Percentiles rank a stretch among this genome's conserved stretches.
Conservation (phyloP, 2,113 vertebrate species). For the Lynx canadensis region DNA sequence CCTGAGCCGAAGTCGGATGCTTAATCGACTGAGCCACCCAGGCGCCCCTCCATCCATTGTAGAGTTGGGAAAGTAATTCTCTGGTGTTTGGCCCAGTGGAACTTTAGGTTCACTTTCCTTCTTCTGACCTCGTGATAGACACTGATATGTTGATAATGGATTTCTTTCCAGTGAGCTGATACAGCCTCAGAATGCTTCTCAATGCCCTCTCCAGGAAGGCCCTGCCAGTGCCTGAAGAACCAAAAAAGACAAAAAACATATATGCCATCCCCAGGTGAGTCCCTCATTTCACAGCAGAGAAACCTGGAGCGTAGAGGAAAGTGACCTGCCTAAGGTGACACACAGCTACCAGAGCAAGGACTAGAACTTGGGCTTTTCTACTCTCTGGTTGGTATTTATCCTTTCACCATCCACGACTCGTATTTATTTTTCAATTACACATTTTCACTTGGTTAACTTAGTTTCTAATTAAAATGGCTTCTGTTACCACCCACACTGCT, state of each 20-base stretch:
- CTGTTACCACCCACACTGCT: not conserved
- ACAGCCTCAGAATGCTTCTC: not conserved
- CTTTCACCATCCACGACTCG: not conserved
- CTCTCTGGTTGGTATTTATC: not conserved
- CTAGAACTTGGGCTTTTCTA: not conserved
- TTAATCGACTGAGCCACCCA: too few species aligned
- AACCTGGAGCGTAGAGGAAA: not conserved
- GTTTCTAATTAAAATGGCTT: constrained; percentile 30
- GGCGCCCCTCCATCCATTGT: not conserved
- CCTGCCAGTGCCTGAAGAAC: not conserved
- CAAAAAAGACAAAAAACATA: not conserved
- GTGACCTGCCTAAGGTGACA: not conserved
- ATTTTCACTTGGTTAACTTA: not conserved
- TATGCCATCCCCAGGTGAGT: not conserved
- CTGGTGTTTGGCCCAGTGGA: not conserved
- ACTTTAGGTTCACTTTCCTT: not conserved
- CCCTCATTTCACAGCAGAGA: not conserved
- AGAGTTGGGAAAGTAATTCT: not conserved
- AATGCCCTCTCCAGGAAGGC: not conserved
- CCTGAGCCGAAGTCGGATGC: too few species aligned
- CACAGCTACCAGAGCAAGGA: not conserved
- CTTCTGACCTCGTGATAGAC: not conserved
- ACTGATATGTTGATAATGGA: not conserved
- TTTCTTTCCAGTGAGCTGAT: not conserved
- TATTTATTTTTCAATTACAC: not conserved